Percentiles rank a stretch among this genome's conserved stretches.
phyloP scores from a whole-genome alignment of 30 jellyfish, hydroid and myxozoan species.

The Hydra vulgaris region DNA sequence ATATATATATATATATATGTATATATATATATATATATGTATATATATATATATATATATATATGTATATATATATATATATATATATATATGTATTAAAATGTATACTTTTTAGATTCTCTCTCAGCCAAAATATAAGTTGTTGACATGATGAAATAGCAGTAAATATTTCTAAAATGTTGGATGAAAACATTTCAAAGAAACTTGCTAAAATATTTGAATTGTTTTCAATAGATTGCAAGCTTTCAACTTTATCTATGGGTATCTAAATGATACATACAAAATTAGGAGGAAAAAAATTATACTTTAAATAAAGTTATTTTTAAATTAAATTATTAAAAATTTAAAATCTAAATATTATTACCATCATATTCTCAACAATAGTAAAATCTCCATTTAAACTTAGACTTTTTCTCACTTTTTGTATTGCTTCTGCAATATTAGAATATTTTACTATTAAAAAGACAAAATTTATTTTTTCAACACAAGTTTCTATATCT shows the following conservation, averaged over 20 bases:
- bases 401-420: neutral
- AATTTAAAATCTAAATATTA: too few species aligned
- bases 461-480: neutral
- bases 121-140: conserved; percentile 43
- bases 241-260: too few species aligned
- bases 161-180: conserved; percentile 25
- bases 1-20: too few species aligned
- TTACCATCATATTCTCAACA: neutral
- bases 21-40: too few species aligned
- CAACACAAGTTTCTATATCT: neutral
- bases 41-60: too few species aligned
- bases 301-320: neutral
- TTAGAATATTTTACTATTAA: neutral
- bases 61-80: too few species aligned
- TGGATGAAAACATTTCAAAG: conserved; percentile 8
- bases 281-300: neutral
- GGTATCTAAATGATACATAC: neutral
- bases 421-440: neutral
- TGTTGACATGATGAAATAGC: conserved; percentile 20
- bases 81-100: neutral
- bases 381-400: neutral
- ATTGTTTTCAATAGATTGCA: neutral
- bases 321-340: too few species aligned
- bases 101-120: conserved; percentile 33
- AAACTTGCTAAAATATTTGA: neutral